Conservation (phyloP, 2,888 invertebrate genomes). For the Lasius fuliginosus region DNA sequence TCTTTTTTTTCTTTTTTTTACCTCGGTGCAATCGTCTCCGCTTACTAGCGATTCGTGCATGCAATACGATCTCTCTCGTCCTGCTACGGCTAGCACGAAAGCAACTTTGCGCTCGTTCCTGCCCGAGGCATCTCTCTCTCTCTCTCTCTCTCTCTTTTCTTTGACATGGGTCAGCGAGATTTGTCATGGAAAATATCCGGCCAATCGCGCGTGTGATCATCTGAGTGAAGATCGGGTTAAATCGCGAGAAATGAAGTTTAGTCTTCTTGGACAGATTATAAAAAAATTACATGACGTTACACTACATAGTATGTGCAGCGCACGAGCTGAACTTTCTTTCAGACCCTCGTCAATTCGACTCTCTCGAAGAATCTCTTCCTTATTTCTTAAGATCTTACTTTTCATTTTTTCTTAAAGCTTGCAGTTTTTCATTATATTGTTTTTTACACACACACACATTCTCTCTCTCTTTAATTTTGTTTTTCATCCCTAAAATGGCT, state of each 20-base stretch:
- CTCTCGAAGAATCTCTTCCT: neutral
- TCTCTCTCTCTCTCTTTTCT: slow-evolving; percentile 28
- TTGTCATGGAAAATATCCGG: slow-evolving; percentile 37
- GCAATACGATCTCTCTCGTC: slow-evolving; percentile 82
- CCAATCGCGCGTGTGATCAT: slow-evolving; percentile 19
- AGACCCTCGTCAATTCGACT: slow-evolving; percentile 3
- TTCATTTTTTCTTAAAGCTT: neutral
- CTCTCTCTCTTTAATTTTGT: neutral
- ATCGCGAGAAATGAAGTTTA: slow-evolving; percentile 28
- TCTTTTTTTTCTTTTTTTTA: slow-evolving; percentile 48
- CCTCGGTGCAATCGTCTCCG: slow-evolving; percentile 81
- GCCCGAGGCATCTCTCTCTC: slow-evolving; percentile 53
- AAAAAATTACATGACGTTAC: neutral
- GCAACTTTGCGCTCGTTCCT: slow-evolving; percentile 48
- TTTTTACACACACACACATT: neutral
- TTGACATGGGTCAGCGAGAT: slow-evolving; percentile 10
- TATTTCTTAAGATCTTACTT: neutral
- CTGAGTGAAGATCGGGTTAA: slow-evolving; percentile 21
- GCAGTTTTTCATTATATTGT: neutral
- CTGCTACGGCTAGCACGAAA: slow-evolving; percentile 76
- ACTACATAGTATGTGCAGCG: neutral
- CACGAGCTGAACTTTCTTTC: neutral
- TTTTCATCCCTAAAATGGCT: neutral
- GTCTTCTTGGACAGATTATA: neutral
- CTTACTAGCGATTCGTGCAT: slow-evolving; percentile 82